Evolutionary conservation across 2,888 invertebrate genomes (phyloP), one percentile per base, ranked within the genome.

Genomic region (Synanthedon formicaeformis): DNA sequence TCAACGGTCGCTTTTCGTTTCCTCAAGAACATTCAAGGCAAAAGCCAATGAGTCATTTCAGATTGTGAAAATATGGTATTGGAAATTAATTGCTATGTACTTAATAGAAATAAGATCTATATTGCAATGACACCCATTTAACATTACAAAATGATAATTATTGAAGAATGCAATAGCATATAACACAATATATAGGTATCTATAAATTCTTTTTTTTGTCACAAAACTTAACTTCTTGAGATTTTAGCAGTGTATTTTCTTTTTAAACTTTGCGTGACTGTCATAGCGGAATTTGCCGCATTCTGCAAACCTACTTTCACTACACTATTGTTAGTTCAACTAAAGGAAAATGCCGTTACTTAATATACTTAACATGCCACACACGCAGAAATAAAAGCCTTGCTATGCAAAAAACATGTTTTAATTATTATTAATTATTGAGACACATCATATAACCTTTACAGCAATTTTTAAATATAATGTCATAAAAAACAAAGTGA

Each of bases 381-480:
- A 57, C 62, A 58, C 54, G 62, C 60, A 56, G 58, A 63, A 66
- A 63, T 55, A 75, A 78, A 69, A 72, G 69, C 63, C 54, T n/a
- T 62, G 59, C 67, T 60, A 56, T 85, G 85, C 71, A 86, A 84
- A 85, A 23, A 86, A 83, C 84, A 83, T 85, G 82, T 84, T 86
- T 53, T 52, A 34, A 54, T 49, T 73, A 75, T 73, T 80, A 76
- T 74, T 78, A 82, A 71, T 34, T 34, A 34, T 81, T 81, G 78
- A 68, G 72, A 73, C 58, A 62, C 72, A 71, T 73, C 69, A 72
- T 71, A 67, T 66, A 78, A 78, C 78, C 69, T 82, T 78, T 82
- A 81, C 84, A 85, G 86, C 80, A 85, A 84, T 85, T 86, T 84
- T 85, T 79, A 76, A 80, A 75, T 77, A 77, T 76, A 56, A 76